Evolutionary conservation across 2,113 vertebrate species (phyloP).

Genomic region (Protobothrops mucrosquamatus): DNA sequence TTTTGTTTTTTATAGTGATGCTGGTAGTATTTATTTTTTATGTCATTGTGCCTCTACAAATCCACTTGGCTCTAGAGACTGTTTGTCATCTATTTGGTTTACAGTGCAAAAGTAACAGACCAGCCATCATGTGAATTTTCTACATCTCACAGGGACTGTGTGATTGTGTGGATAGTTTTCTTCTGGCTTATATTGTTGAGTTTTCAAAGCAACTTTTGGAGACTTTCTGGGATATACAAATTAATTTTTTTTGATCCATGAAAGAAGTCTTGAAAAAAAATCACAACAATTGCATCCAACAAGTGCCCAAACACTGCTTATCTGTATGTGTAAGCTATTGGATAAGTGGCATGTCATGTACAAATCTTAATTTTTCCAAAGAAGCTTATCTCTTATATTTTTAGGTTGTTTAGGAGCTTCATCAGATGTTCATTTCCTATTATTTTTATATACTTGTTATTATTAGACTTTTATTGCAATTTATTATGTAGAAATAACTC

Average conservation of each 20-base stretch:
- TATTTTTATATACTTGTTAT: neutral
- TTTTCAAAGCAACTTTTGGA: neutral
- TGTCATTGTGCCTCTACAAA: conserved; percentile 78
- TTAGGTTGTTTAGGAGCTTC: neutral
- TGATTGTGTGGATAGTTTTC: neutral
- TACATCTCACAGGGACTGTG: fast-evolving
- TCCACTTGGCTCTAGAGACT: conserved; percentile 79
- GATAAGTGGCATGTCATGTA: neutral
- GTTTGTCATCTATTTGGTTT: conserved; percentile 76
- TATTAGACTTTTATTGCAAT: neutral
- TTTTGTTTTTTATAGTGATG: conserved; percentile 74
- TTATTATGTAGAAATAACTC: neutral
- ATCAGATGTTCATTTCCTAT: neutral
- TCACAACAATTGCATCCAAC: neutral
- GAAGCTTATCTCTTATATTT: neutral
- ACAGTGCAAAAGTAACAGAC: conserved; percentile 72
- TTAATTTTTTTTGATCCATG: neutral
- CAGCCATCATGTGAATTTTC: conserved; percentile 72
- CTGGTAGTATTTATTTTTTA: conserved; percentile 85
- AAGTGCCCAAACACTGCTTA: neutral
- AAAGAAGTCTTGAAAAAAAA: neutral
- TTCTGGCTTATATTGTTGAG: neutral
- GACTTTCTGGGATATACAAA: neutral
- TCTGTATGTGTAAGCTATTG: neutral
- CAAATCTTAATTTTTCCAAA: neutral